phyloP scores from a whole-genome alignment of 2,888 invertebrate genomes.

The Drosophila meridiana region DNA sequence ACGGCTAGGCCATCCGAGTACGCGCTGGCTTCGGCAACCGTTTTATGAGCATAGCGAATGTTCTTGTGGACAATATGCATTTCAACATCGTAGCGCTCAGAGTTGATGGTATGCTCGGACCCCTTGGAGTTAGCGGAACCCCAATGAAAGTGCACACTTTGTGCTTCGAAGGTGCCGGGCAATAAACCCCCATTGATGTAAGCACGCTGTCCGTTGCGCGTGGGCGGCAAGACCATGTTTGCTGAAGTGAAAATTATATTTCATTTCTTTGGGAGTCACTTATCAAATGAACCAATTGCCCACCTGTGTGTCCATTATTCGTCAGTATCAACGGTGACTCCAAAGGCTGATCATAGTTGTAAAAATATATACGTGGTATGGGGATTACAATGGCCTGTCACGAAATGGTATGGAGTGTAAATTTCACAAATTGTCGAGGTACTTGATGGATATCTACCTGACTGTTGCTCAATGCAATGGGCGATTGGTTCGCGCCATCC shows the following conservation, averaged over 20 bases:
- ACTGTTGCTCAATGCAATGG: slow-evolving; percentile 40
- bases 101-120: slow-evolving; percentile 85
- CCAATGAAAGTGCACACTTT: slow-evolving; percentile 89
- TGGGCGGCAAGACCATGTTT: slow-evolving; percentile 54
- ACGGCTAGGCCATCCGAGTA: slow-evolving; percentile 88
- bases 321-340: slow-evolving; percentile 87
- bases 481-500: slow-evolving; percentile 51
- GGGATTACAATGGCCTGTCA: slow-evolving; percentile 37
- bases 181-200: slow-evolving; percentile 67
- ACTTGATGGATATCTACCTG: slow-evolving; percentile 34
- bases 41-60: slow-evolving; percentile 86
- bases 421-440: rapidly evolving
- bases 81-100: slow-evolving; percentile 86
- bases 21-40: slow-evolving; percentile 84
- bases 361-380: slow-evolving; percentile 56
- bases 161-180: slow-evolving; percentile 64
- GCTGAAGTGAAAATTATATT: slow-evolving; percentile 23
- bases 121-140: slow-evolving; percentile 88
- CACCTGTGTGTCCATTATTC: slow-evolving; percentile 89
- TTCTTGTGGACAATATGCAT: slow-evolving; percentile 89
- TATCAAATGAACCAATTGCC: neutral
- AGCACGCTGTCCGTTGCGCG: slow-evolving; percentile 49
- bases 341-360: slow-evolving; percentile 87
- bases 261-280: neutral
- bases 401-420: neutral